phyloP scores from a whole-genome alignment of 2,113 vertebrate species.

The Leuciscus idus region DNA sequence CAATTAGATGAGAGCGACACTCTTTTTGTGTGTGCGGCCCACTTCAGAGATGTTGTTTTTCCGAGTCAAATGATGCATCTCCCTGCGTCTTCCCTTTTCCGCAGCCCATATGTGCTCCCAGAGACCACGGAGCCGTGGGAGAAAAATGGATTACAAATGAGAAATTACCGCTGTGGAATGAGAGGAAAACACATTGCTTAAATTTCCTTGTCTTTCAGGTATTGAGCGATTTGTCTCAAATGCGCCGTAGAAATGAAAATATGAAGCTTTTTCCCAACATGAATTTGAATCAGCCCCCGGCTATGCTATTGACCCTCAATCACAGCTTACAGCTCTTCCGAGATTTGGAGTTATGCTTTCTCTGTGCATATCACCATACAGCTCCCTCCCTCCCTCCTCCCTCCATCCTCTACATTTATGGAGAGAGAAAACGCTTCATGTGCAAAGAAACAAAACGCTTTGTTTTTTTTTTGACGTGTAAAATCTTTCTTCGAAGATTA shows the following conservation, averaged over 20 bases:
- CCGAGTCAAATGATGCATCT: conserved; percentile 58
- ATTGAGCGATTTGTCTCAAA: conserved; percentile 63
- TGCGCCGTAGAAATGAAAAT: conserved; percentile 66
- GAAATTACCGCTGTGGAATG: conserved; percentile 60
- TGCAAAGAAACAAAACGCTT: conserved; percentile 7
- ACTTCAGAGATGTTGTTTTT: conserved; percentile 54
- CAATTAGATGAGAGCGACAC: conserved; percentile 52
- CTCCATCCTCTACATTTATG: not conserved
- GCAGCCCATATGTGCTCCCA: conserved; percentile 51
- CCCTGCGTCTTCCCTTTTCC: conserved; percentile 52
- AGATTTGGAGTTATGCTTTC: conserved; percentile 19
- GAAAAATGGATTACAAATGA: conserved; percentile 62
- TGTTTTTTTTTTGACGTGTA: not conserved
- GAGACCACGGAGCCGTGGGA: conserved; percentile 56
- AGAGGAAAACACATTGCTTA: conserved; percentile 40
- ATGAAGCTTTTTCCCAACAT: conserved; percentile 52
- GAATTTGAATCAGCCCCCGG: conserved; percentile 51
- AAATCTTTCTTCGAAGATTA: not conserved
- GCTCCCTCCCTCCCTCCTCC: not conserved
- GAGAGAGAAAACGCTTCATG: not conserved
- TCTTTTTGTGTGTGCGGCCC: conserved; percentile 36
- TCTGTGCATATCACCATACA: conserved; percentile 7
- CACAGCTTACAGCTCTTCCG: conserved; percentile 8
- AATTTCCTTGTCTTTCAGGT: conserved; percentile 50
- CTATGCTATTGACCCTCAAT: conserved; percentile 42